Evolutionary conservation across 2,797 vertebrate species (phyloP), one percentile per base, ranked within the genome.

Genomic region (Pseudochaenichthys georgianus): DNA sequence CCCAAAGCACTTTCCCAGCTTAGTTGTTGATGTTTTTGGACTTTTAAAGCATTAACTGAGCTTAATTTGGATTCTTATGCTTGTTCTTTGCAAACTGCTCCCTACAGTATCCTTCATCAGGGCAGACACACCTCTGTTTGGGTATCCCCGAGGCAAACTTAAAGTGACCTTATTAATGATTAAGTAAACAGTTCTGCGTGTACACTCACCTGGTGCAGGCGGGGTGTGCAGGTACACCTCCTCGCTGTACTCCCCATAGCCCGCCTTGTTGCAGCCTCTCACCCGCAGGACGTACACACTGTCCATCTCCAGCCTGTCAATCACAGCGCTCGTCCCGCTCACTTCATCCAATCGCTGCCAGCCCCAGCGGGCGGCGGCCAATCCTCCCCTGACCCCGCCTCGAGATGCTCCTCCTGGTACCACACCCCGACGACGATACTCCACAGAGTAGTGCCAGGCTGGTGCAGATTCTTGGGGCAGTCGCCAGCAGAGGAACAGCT

Each of bases 401-500:
- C 96, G 94, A 68, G 95, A 88, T 64, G 87, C 95, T 78, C 93
- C 95, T 7, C 94, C 94, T 0, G 93, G 94, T 4, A 95, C 94
- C 77, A 93, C 94, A 2, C 78, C 97, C 83, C 97, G 95, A 6
- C 96, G 96, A 16, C 98, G 97, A 68, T 96, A 99, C 92, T 99
- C 98, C 3, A 99, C 95, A 0, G 96, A 97, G 89, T 95, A 99
- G 90, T 97, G 96, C 97, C 97, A 98, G 83, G 97, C 96, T 0
- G 96, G 95, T 3, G 90, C 94, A 0, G 98, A 99, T 62, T 98
- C 96, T 11, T 91, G 96, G 1, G 98, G 97, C 71, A 98, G 92
- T 16, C 97, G 92, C 98, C 98, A 99, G 87, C 97, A 97, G 62
- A 99, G 92, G 92, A 96, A 99, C 87, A 99, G 97, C 93, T 99